Evolutionary conservation across 1,140 invertebrate genomes (phyloP).

Genomic region (Bombus superbus): DNA sequence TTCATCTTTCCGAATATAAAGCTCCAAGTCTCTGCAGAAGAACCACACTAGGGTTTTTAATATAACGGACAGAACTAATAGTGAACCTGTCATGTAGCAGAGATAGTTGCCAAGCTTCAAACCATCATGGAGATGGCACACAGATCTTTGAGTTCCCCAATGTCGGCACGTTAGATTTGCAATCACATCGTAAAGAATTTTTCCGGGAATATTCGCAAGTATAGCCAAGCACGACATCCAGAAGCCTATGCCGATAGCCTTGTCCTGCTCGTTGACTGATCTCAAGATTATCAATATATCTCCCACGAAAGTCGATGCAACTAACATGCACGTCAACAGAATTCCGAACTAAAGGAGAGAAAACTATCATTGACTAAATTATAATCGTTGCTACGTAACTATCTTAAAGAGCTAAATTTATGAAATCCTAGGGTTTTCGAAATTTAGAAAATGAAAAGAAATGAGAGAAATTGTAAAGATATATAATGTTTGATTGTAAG

Average conservation of each 20-base stretch:
- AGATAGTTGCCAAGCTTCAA: conserved; percentile 72
- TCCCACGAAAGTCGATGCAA: conserved; percentile 82
- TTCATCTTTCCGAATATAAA: conserved; percentile 65
- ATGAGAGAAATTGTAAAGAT: background rate
- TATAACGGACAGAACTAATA: conserved; percentile 65
- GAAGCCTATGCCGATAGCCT: conserved; percentile 84
- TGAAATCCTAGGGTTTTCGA: too few species aligned
- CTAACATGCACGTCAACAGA: conserved; percentile 67
- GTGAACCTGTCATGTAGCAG: conserved; percentile 70
- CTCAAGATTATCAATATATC: conserved; percentile 84
- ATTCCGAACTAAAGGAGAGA: conserved; percentile 66
- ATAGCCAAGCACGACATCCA: conserved; percentile 82
- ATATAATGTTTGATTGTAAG: background rate
- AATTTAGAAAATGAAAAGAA: too few species aligned
- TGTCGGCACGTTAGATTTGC: conserved; percentile 74
- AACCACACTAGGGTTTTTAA: conserved; percentile 70
- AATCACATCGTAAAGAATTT: conserved; percentile 83
- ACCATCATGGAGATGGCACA: conserved; percentile 73
- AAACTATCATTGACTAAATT: background rate
- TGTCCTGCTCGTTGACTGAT: conserved; percentile 83
- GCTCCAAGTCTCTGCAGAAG: conserved; percentile 67
- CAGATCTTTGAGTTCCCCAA: conserved; percentile 65
- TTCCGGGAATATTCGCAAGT: conserved; percentile 84
- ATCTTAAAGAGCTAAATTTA: too few species aligned
- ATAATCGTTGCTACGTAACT: too few species aligned